These are phyloP conservation scores for Brachylomia viminalis DNA, from an alignment of 2,888 invertebrate genomes.

Conservation along the genomic window DNA sequence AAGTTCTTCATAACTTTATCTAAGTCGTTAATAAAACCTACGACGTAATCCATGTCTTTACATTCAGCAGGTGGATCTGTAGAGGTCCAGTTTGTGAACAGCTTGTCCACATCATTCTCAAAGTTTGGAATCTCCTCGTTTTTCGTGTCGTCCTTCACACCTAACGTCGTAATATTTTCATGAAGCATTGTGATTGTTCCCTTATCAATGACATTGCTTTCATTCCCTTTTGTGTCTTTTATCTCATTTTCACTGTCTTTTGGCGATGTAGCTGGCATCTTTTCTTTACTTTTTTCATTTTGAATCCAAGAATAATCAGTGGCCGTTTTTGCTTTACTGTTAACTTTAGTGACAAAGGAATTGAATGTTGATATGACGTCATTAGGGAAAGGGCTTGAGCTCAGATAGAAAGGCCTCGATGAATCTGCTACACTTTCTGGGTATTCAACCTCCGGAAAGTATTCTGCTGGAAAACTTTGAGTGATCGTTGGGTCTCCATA, in stretches of 20 bases:
- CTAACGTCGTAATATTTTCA: conserved; percentile 7
- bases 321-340: conserved; percentile 42
- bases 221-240: conserved; percentile 29
- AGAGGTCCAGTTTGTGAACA: conserved; percentile 16
- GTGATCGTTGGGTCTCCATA: conserved; percentile 44
- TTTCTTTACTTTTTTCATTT: conserved; percentile 35
- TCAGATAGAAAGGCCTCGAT: conserved; percentile 78
- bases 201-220: conserved; percentile 32
- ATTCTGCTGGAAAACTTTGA: conserved; percentile 58
- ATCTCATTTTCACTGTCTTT: conserved; percentile 29
- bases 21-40: conserved; percentile 37
- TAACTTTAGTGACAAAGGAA: conserved; percentile 38
- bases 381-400: conserved; percentile 74
- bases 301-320: conserved; percentile 22
- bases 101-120: conserved; percentile 7
- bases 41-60: conserved; percentile 34
- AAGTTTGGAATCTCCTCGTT: neutral
- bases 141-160: conserved; percentile 5
- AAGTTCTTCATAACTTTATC: conserved; percentile 42
- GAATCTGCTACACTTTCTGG: conserved; percentile 75
- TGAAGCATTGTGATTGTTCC: conserved; percentile 15
- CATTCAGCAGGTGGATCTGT: conserved; percentile 13
- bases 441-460: conserved; percentile 75
- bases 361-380: conserved; percentile 76
- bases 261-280: neutral